These are phyloP conservation scores for Forbesichthys agassizii DNA, from an alignment of 2,113 vertebrate species.

Conservation along the genomic window DNA sequence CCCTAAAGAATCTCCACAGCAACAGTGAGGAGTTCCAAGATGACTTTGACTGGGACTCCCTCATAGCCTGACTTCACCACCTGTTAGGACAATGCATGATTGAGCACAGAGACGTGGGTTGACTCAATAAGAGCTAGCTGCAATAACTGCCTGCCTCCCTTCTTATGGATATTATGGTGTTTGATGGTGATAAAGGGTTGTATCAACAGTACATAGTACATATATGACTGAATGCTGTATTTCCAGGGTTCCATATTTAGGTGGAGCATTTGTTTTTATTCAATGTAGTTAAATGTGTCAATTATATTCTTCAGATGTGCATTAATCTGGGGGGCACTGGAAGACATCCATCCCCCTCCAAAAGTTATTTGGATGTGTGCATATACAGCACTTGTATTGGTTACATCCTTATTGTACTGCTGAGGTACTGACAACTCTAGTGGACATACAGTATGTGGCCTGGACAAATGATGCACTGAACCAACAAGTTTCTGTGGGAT, in stretches of 20 bases:
- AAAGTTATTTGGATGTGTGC: conserved; percentile 17
- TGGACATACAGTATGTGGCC: not conserved
- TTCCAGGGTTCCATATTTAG: conserved; percentile 3
- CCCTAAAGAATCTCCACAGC: conserved; percentile 73
- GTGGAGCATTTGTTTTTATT: not conserved
- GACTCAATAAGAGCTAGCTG: not conserved
- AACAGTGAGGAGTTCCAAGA: conserved; percentile 82
- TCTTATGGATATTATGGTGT: conserved; percentile 2
- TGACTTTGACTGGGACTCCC: conserved; percentile 82
- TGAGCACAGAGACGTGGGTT: conserved; percentile 12
- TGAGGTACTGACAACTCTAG: not conserved
- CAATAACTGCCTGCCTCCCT: conserved; percentile 15
- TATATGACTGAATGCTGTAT: conserved; percentile 41
- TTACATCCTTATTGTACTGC: conserved; percentile 23
- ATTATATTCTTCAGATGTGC: conserved; percentile 11
- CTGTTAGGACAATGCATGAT: not conserved
- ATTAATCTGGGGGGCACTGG: not conserved
- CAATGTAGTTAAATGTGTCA: conserved; percentile 1
- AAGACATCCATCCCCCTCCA: conserved; percentile 4
- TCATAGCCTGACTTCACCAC: conserved; percentile 57
- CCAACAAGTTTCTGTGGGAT: not conserved
- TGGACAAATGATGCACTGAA: not conserved
- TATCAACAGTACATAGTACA: conserved; percentile 14
- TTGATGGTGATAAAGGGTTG: conserved; percentile 7
- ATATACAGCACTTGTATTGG: conserved; percentile 21